Base-by-base conservation (phyloP, 2,888 invertebrate genomes). In the Acleris sparsana region DNA sequence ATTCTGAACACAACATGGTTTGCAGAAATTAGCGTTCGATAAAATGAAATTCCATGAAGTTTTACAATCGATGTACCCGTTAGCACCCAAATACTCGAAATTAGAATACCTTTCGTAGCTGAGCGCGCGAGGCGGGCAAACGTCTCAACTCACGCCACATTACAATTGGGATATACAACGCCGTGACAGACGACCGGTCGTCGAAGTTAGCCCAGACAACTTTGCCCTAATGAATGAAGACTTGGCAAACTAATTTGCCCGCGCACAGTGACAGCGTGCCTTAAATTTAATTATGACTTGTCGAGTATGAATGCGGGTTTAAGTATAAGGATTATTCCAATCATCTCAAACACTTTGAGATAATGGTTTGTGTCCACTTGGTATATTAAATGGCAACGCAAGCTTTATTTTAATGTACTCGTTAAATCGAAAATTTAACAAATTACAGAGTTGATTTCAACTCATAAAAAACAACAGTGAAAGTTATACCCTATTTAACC, bases 231-330 rank as follows among this genome's bases (percentile, higher is more conserved):
- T 85, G 82, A 85, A 87, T 85, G 81, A 83, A 83, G 82, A 82
- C 82, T 86, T 85, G 73, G 73, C 77, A 69, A 83, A 86, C 82
- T 84, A 85, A 87, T 86, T 86, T 84, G 80, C 79, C 78, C 76
- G 75, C 74, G 72, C 72, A 71, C 84, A 71, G 70, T 73, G 83
- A 80, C 79, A 76, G 74, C 74, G 71, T 74, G 75, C 73, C 68
- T 67, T 75, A 73, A 77, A 79, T 78, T 77, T 76, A 84, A 79
- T 81, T 78, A 59, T 49, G 49, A 49, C 58, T 59, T 59, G 48
- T 49, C 33, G 49, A 20, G 58, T 59, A 48, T 59, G 49, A 49
- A 59, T 59, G 33, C 29, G 57, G 17, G 58, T 58, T 44, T 48
- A 49, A 46, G 49, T 33, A 59, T 29, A 59, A 59, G 58, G 49